phyloP scores from a whole-genome alignment of 2,797 vertebrate genomes.

The Serranus cabrilla region DNA sequence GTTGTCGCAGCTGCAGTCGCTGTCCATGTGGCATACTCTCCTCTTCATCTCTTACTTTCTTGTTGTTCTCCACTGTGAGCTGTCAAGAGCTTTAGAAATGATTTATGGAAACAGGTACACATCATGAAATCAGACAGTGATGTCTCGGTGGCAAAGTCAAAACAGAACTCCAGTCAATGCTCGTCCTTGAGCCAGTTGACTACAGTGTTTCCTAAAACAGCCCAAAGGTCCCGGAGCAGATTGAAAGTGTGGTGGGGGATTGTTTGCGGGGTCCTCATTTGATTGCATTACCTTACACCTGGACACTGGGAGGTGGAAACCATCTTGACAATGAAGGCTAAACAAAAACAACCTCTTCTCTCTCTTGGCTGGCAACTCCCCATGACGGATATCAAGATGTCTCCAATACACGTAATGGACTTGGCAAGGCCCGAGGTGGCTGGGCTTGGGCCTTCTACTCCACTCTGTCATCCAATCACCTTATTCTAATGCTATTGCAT shows the following conservation, averaged over 20 bases:
- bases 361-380: slow-evolving; percentile 61
- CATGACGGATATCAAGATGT: slow-evolving; percentile 77
- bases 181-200: slow-evolving; percentile 61
- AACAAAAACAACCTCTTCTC: slow-evolving; percentile 67
- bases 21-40: neutral
- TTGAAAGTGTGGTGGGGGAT: slow-evolving; percentile 46
- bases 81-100: slow-evolving; percentile 17
- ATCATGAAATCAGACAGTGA: slow-evolving; percentile 33
- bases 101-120: slow-evolving; percentile 23
- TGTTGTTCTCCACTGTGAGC: slow-evolving; percentile 22
- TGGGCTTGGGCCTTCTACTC: slow-evolving; percentile 69
- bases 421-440: slow-evolving; percentile 81
- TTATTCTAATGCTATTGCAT: slow-evolving; percentile 86
- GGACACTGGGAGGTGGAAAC: slow-evolving; percentile 71
- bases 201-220: slow-evolving; percentile 45
- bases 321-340: slow-evolving; percentile 77
- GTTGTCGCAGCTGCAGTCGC: neutral
- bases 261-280: slow-evolving; percentile 67
- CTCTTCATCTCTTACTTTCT: slow-evolving; percentile 5
- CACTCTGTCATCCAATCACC: slow-evolving; percentile 86
- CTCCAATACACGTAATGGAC: slow-evolving; percentile 89
- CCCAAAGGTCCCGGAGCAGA: slow-evolving; percentile 53
- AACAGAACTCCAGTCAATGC: slow-evolving; percentile 18
- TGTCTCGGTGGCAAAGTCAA: slow-evolving; percentile 40
- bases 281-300: slow-evolving; percentile 79